Conservation (phyloP, 2,888 invertebrate species). For the Limnephilus auricula region DNA sequence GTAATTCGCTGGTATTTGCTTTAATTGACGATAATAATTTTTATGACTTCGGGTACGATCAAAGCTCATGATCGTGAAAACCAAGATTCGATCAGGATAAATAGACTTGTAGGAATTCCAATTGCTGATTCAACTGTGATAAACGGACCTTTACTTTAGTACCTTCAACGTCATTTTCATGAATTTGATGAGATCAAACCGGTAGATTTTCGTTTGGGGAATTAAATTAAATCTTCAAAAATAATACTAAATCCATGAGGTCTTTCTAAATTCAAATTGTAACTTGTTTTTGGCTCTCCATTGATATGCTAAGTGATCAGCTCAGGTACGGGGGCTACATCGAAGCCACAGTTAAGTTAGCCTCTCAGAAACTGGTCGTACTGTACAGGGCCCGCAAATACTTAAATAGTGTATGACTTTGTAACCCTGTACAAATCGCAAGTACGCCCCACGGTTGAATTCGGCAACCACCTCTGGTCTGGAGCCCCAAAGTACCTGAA, state of each 20-base stretch:
- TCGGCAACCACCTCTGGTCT: too few relatives aligned
- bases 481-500: too few relatives aligned
- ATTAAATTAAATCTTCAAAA: neutral
- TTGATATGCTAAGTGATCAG: too few relatives aligned
- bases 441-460: too few relatives aligned
- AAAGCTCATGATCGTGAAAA: neutral
- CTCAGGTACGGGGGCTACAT: too few relatives aligned
- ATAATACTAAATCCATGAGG: neutral
- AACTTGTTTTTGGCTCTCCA: too few relatives aligned
- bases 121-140: neutral
- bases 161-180: neutral
- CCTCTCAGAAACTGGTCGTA: too few relatives aligned
- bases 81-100: neutral
- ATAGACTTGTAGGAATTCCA: neutral
- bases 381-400: too few relatives aligned
- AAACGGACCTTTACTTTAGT: neutral
- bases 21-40: neutral
- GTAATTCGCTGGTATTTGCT: neutral
- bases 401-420: too few relatives aligned
- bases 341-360: too few relatives aligned
- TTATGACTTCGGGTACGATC: neutral
- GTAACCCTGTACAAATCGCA: too few relatives aligned
- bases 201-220: neutral
- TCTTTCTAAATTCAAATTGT: too few relatives aligned
- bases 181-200: neutral